phyloP scores from a whole-genome alignment of 2,113 vertebrate genomes.

The Lipotes vexillifer region DNA sequence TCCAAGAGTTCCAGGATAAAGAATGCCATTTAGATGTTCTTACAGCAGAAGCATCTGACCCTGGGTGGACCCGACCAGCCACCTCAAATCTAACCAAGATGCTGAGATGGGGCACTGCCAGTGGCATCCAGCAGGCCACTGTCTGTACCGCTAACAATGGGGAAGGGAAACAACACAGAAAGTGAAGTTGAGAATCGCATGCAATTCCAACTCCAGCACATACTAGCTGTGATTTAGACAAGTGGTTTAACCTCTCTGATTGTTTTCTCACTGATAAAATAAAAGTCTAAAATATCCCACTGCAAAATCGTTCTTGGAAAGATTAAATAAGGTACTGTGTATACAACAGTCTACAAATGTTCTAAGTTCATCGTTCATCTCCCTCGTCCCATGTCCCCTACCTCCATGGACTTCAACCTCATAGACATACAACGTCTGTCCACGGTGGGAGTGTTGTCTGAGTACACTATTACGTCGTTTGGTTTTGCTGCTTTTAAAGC shows the following conservation, averaged over 20 bases:
- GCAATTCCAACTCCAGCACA: not conserved
- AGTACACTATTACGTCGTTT: not conserved
- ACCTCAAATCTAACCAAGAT: not conserved
- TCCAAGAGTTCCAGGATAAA: not conserved
- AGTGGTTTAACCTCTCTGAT: not conserved
- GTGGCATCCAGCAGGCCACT: not conserved
- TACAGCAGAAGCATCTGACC: not conserved
- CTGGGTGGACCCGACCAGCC: not conserved
- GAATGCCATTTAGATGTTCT: not conserved
- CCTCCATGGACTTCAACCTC: rapidly evolving
- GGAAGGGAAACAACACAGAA: not conserved
- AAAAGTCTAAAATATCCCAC: not conserved
- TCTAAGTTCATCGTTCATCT: no score
- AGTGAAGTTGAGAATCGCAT: not conserved
- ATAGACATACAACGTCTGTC: rapidly evolving
- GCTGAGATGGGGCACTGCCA: not conserved
- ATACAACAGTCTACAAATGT: not conserved
- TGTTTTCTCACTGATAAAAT: not conserved
- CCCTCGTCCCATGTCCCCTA: rapidly evolving
- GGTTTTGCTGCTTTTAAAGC: not conserved
- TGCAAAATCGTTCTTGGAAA: no score
- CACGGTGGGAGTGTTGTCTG: not conserved
- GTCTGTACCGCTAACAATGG: not conserved
- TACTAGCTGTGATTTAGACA: not conserved
- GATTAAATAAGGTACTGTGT: not conserved